Percentiles rank a stretch among this genome's conserved stretches.
Evolutionary conservation across 2,797 vertebrate species (phyloP).

Genomic region (Oreochromis grahami): DNA sequence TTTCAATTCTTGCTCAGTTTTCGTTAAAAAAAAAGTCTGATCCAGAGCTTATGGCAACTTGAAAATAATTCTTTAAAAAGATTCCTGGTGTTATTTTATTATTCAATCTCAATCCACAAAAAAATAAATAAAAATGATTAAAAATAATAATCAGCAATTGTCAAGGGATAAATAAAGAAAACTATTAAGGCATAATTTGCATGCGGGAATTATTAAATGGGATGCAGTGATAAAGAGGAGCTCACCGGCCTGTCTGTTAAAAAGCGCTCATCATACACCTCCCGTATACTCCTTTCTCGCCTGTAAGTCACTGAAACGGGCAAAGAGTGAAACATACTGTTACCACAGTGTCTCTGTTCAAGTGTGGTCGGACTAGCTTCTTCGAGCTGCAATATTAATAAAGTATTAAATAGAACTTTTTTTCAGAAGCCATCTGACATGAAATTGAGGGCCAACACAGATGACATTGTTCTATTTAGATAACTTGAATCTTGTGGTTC

Average conservation of each 20-base stretch:
- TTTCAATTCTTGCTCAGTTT: not conserved
- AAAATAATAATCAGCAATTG: not conserved
- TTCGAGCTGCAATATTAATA: not conserved
- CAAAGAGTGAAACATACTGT: not conserved
- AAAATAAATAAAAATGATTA: not conserved
- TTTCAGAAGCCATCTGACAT: not conserved
- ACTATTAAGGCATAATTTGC: not conserved
- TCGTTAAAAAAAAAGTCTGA: not conserved
- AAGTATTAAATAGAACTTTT: not conserved
- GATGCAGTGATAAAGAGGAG: not conserved
- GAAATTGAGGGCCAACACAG: not conserved
- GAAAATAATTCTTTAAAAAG: not conserved
- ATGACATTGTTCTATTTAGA: not conserved
- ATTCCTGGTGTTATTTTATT: not conserved
- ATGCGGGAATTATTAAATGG: not conserved
- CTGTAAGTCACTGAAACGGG: slow-evolving; percentile 73
- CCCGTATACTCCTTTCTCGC: slow-evolving; percentile 73
- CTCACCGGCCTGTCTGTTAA: slow-evolving; percentile 64
- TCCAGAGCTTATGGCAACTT: not conserved
- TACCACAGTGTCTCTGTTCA: not conserved
- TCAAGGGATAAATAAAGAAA: not conserved
- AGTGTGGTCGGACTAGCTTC: not conserved
- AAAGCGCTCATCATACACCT: slow-evolving; percentile 76
- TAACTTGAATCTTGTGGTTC: not conserved
- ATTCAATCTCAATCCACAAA: not conserved